Conservation (phyloP, 1,140 invertebrate species). For the Wiebesia pumilae region DNA sequence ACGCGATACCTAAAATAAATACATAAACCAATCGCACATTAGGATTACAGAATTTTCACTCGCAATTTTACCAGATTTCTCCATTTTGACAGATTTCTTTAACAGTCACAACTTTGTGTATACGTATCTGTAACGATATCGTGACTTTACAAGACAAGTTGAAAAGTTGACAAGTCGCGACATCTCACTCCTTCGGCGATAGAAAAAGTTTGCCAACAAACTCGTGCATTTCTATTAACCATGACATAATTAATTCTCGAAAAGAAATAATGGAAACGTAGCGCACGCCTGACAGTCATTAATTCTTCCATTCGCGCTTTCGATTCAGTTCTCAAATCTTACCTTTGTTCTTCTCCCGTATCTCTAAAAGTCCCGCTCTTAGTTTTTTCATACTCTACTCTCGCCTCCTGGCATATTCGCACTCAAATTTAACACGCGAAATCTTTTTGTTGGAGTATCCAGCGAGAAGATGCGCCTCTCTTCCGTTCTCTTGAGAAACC, state of each 20-base stretch:
- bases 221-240: neutral
- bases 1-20: no score
- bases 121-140: no score
- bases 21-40: no score
- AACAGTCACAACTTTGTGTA: no score
- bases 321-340: neutral
- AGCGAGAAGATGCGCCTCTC: neutral
- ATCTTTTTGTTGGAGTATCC: neutral
- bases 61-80: no score
- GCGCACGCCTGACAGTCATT: no score
- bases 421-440: neutral
- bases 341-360: neutral
- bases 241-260: neutral
- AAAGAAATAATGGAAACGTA: neutral
- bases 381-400: slow-evolving; percentile 20
- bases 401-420: slow-evolving; percentile 45
- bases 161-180: no score
- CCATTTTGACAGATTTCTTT: no score
- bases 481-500: neutral
- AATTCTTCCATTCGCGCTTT: neutral
- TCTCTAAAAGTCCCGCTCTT: neutral
- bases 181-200: neutral
- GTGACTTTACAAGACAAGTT: no score
- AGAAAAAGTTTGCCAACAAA: neutral
- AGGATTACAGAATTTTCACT: no score